Percentiles rank a stretch among this genome's conserved stretches.
These are phyloP conservation scores for Colletes latitarsis DNA, from an alignment of 1,140 invertebrate genomes.

Conservation along the genomic window DNA sequence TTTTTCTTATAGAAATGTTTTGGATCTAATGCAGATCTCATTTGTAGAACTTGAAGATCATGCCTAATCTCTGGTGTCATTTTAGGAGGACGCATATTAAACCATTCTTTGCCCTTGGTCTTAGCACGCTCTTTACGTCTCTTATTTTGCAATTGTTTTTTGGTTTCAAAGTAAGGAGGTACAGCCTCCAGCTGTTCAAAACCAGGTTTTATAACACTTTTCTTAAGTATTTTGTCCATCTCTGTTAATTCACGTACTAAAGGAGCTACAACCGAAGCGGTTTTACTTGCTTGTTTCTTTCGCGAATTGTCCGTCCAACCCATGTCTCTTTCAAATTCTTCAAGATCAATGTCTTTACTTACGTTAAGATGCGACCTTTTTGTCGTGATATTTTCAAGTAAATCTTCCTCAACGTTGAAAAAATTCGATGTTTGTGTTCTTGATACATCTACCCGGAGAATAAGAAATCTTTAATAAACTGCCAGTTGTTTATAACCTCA, in stretches of 20 bases:
- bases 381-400: constrained; percentile 8
- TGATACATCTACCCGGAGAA: background rate
- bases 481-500: constrained; percentile 11
- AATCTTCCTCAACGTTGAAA: constrained; percentile 21
- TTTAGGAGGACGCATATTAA: constrained; percentile 91
- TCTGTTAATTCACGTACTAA: constrained; percentile 58
- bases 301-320: constrained; percentile 79
- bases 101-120: constrained; percentile 94
- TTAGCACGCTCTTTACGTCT: constrained; percentile 85
- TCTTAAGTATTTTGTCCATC: constrained; percentile 81
- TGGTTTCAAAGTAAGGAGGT: constrained; percentile 83
- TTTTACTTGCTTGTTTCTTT: background rate
- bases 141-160: constrained; percentile 82
- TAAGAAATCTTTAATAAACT: constrained; percentile 19
- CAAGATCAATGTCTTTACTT: constrained; percentile 67
- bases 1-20: constrained; percentile 97
- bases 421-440: background rate
- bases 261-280: background rate
- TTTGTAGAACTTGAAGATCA: constrained; percentile 93
- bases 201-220: constrained; percentile 84
- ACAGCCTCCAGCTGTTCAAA: constrained; percentile 85
- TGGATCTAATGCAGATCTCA: constrained; percentile 95
- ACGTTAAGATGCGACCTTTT: constrained; percentile 19
- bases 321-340: constrained; percentile 73
- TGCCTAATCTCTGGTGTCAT: constrained; percentile 93